Evolutionary conservation across 1,140 invertebrate species (phyloP).

Genomic region (Microplitis mediator): DNA sequence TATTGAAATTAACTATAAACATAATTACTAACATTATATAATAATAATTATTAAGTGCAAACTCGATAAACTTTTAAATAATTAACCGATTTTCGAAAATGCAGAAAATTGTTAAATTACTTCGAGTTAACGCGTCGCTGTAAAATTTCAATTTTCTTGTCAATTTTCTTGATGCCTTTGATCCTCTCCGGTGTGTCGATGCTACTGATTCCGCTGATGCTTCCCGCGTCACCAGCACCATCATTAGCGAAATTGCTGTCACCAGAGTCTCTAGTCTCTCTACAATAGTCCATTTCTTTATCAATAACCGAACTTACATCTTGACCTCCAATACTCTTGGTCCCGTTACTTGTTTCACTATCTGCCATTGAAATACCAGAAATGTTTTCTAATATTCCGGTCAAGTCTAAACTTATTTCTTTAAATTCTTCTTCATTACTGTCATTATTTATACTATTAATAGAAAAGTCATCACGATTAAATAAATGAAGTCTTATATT

Average conservation of each 20-base stretch:
- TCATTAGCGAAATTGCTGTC: constrained; percentile 25
- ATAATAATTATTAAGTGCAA: no score
- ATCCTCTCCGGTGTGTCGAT: constrained; percentile 37
- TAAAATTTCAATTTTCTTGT: constrained; percentile 38
- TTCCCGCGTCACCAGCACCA: constrained; percentile 41
- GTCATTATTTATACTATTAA: constrained; percentile 10
- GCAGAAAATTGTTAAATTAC: no score
- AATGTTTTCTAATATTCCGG: constrained; percentile 38
- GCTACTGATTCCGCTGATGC: constrained; percentile 33
- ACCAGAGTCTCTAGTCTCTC: constrained; percentile 12
- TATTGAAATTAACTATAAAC: no score
- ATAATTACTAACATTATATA: no score
- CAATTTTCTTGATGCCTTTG: constrained; percentile 33
- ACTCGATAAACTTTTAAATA: no score
- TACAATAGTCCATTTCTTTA: neutral
- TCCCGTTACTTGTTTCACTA: neutral
- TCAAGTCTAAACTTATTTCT: constrained; percentile 51
- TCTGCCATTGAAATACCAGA: constrained; percentile 1
- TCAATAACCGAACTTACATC: constrained; percentile 2
- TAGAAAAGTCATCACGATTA: constrained; percentile 51
- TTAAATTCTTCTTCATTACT: constrained; percentile 40
- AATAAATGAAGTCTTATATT: constrained; percentile 58
- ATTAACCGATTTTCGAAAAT: no score
- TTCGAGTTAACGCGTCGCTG: neutral
- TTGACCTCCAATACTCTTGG: neutral